Percentiles rank a stretch among this genome's conserved stretches.
Evolutionary conservation across 30 jellyfish, hydroid and myxozoan genomes (phyloP).

Genomic region (Chrysaora quinquecirrha): DNA sequence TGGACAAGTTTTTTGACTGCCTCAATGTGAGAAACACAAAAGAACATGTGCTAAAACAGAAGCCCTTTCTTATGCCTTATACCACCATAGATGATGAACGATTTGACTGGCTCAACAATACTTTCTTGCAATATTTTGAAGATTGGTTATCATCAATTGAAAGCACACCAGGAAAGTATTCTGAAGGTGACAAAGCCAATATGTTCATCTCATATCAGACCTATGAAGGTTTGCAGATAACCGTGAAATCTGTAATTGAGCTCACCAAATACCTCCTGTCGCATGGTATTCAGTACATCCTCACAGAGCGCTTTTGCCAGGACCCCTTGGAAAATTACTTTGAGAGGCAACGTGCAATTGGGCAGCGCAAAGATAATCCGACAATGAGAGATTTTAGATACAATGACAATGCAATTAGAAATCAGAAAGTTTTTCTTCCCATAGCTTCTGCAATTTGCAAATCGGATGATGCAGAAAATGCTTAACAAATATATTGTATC

Average conservation of each 20-base stretch:
- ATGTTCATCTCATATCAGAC: slow-evolving; percentile 2
- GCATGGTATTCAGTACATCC: too few species aligned
- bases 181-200: slow-evolving; percentile 6
- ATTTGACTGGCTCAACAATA: too few species aligned
- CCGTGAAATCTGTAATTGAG: not conserved
- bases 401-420: slow-evolving; percentile 10
- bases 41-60: not conserved
- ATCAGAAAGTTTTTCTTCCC: too few species aligned
- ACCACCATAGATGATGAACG: not conserved
- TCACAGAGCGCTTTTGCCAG: too few species aligned
- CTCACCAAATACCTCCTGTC: not conserved
- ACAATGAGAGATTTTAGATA: slow-evolving; percentile 9
- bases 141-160: too few species aligned
- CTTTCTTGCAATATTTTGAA: too few species aligned
- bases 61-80: not conserved
- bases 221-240: slow-evolving; percentile 9
- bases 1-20: not conserved
- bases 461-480: too few species aligned
- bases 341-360: too few species aligned
- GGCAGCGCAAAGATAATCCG: slow-evolving; percentile 18
- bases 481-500: too few species aligned
- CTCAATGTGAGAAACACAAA: not conserved
- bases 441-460: too few species aligned
- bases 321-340: not conserved
- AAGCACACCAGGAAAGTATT: too few species aligned